Percentiles rank a stretch among this genome's conserved stretches.
phyloP scores from a whole-genome alignment of 35 echinoderm and acorn worm species.

The Diadema setosum region DNA sequence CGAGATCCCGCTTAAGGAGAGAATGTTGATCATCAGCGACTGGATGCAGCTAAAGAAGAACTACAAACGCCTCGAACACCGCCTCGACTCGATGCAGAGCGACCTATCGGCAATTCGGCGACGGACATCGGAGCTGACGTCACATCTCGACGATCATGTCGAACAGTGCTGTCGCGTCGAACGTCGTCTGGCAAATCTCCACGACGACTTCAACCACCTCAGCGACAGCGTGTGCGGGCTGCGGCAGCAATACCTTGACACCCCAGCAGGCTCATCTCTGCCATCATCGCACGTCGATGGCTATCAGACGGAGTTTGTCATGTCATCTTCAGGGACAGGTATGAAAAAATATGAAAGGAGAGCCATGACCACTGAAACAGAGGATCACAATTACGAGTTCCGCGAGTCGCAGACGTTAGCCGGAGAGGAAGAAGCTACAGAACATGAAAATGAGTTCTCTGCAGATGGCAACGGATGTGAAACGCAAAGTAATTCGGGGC shows the following conservation, averaged over 20 bases:
- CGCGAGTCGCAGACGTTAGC: too few species aligned
- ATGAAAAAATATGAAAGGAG: too few species aligned
- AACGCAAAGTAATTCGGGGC: too few species aligned
- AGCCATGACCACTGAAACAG: too few species aligned
- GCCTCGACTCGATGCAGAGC: neutral
- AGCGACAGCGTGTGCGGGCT: neutral
- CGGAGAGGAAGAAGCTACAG: too few species aligned
- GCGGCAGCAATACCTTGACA: neutral
- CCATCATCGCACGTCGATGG: too few species aligned
- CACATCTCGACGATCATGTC: neutral
- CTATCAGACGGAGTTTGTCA: too few species aligned
- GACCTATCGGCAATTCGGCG: neutral
- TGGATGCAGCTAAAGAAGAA: neutral
- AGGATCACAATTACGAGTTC: too few species aligned
- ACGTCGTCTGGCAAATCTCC: neutral
- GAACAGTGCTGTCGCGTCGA: neutral
- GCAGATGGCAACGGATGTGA: too few species aligned
- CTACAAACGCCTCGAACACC: neutral
- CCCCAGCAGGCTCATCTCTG: too few species aligned
- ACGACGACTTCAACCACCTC: neutral
- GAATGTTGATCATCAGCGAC: neutral
- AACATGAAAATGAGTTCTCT: too few species aligned
- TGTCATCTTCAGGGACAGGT: too few species aligned
- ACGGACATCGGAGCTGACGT: neutral
- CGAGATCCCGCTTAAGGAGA: neutral